Evolutionary conservation across 2,113 vertebrate species (phyloP).

Genomic region (Steatornis caripensis): DNA sequence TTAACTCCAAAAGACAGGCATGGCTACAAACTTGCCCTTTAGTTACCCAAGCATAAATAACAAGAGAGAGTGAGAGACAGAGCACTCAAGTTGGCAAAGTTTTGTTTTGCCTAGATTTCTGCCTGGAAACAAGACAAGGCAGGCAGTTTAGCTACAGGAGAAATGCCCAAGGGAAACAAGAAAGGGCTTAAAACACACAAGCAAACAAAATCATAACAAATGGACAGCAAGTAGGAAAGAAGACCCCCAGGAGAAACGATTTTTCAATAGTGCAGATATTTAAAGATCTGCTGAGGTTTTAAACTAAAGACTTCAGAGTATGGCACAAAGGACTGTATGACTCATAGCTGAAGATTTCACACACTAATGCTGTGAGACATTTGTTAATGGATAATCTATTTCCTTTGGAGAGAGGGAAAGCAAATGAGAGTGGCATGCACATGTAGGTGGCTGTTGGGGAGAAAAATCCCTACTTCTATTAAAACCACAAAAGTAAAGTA

Average conservation of each 20-base stretch:
- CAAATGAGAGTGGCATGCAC: not conserved
- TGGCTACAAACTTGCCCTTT: not conserved
- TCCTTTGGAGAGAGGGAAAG: conserved; percentile 3
- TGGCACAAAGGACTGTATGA: conserved; percentile 22
- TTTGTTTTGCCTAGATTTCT: conserved; percentile 42
- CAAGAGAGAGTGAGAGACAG: not conserved
- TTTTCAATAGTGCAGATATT: conserved; percentile 1
- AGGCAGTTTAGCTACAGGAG: not conserved
- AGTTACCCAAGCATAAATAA: conserved; percentile 23
- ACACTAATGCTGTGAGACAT: conserved; percentile 7
- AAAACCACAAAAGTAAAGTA: not conserved
- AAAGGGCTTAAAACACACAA: not conserved
- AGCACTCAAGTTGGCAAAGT: not conserved
- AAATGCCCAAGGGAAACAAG: not conserved
- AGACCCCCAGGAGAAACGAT: not conserved
- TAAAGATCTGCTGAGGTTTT: not conserved
- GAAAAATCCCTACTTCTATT: not conserved
- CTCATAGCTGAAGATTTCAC: conserved; percentile 26
- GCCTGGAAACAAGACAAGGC: conserved; percentile 25
- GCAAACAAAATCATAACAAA: conserved; percentile 4
- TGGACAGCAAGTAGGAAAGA: not conserved
- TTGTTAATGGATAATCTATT: conserved; percentile 52
- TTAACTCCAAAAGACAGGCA: not conserved
- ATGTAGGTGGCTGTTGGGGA: not conserved
- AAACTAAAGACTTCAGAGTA: not conserved